Percentiles rank a stretch among this genome's conserved stretches.
Conservation (phyloP, 2,888 invertebrate species). For the Hemithea aestivaria region DNA sequence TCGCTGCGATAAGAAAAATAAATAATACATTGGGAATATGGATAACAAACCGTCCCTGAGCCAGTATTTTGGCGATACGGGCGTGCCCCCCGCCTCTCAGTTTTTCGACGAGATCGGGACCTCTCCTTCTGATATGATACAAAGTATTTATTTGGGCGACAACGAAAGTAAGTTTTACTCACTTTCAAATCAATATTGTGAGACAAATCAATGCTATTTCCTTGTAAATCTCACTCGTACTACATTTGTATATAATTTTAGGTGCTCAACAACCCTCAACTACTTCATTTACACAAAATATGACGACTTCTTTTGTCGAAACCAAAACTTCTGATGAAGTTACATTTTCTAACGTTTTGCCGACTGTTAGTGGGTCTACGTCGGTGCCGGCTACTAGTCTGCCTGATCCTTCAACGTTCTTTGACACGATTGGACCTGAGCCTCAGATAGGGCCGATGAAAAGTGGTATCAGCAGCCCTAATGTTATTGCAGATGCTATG, state of each 20-base stretch:
- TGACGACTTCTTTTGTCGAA: conserved; percentile 52
- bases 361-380: conserved; percentile 56
- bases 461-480: conserved; percentile 43
- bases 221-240: neutral
- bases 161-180: conserved; percentile 42
- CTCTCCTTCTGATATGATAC: conserved; percentile 70
- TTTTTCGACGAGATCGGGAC: conserved; percentile 75
- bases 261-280: conserved; percentile 40
- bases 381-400: conserved; percentile 60
- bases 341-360: conserved; percentile 53
- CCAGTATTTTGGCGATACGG: conserved; percentile 76
- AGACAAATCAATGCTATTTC: neutral
- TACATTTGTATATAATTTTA: conserved; percentile 21
- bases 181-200: neutral
- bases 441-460: conserved; percentile 48
- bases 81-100: conserved; percentile 64
- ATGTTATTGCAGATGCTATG: conserved; percentile 54
- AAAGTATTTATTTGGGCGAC: conserved; percentile 69
- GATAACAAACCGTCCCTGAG: conserved; percentile 76
- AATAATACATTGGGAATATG: conserved; percentile 40
- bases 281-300: conserved; percentile 47
- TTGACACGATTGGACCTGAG: conserved; percentile 70
- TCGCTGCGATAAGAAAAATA: conserved; percentile 5
- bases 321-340: conserved; percentile 48
- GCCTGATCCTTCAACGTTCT: conserved; percentile 73